Conservation (phyloP, 2,113 vertebrate genomes). For the Phoenicopterus ruber region DNA sequence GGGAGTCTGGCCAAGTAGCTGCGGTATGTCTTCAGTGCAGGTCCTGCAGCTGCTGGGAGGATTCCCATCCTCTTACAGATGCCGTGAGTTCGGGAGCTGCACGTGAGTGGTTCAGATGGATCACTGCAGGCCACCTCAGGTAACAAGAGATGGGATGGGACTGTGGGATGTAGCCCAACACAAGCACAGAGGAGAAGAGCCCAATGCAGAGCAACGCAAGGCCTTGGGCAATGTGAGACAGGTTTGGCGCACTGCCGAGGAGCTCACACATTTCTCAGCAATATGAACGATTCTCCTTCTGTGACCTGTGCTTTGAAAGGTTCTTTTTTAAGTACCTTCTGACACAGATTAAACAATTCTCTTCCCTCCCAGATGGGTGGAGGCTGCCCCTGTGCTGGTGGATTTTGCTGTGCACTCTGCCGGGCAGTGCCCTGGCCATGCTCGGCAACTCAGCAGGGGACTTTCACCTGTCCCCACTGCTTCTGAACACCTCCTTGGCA, state of each 20-base stretch:
- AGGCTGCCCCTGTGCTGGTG: not conserved
- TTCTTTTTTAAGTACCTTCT: not conserved
- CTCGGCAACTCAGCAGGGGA: not conserved
- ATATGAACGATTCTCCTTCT: not conserved
- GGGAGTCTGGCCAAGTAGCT: not conserved
- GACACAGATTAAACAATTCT: not conserved
- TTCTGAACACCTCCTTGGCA: not conserved
- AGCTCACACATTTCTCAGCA: not conserved
- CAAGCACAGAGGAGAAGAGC: not conserved
- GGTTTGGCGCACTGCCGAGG: not conserved
- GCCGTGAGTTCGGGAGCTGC: rapidly evolving
- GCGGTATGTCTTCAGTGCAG: rapidly evolving
- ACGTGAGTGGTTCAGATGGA: rapidly evolving
- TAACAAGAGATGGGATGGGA: not conserved
- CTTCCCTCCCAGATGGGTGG: not conserved
- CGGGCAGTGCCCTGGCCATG: rapidly evolving
- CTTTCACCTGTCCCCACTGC: not conserved
- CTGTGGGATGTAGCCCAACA: not conserved
- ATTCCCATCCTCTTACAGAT: not conserved
- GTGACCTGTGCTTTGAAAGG: not conserved
- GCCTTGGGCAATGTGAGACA: not conserved
- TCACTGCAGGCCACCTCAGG: not conserved
- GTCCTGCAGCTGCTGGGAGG: not conserved
- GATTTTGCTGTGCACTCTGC: not conserved
- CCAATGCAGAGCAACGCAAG: not conserved